A percentile compares a stretch with the other conserved stretches of the same genome.
phyloP scores from a whole-genome alignment of 2,888 invertebrate genomes.

The Portevinia maculata region DNA sequence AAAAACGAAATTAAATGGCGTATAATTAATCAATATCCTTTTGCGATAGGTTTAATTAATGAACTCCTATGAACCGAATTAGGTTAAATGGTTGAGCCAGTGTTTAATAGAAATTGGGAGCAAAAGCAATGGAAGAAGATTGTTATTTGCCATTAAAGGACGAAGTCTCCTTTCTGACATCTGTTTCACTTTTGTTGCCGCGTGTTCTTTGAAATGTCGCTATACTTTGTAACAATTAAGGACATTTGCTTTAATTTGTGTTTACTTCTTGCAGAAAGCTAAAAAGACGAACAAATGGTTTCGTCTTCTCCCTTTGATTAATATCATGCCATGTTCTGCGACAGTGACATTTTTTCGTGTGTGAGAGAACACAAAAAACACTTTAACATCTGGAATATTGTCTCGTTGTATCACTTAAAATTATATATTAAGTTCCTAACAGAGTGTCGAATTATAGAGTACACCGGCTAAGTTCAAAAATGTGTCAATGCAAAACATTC shows the following conservation, averaged over 20 bases:
- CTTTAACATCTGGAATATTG: conserved; percentile 50
- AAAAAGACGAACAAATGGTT: not conserved
- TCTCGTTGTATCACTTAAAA: conserved; percentile 42
- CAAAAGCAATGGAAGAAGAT: conserved; percentile 3
- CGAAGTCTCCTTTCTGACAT: conserved; percentile 12
- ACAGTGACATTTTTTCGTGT: conserved; percentile 51
- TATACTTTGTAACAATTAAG: conserved; percentile 67
- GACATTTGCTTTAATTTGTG: conserved; percentile 54
- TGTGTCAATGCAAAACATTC: conserved; percentile 56
- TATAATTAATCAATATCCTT: conserved; percentile 69
- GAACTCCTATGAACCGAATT: conserved; percentile 31
- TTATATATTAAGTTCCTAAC: conserved; percentile 6
- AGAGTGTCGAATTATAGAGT: conserved; percentile 30
- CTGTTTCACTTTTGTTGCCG: too few species aligned
- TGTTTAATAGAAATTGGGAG: conserved; percentile 29
- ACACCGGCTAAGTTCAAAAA: conserved; percentile 62
- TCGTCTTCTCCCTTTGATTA: conserved; percentile 54
- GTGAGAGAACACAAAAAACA: conserved; percentile 15
- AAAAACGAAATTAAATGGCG: conserved; percentile 65
- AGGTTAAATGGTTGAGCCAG: conserved; percentile 45
- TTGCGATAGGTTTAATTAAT: conserved; percentile 64
- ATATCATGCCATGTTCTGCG: conserved; percentile 50
- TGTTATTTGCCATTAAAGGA: not conserved
- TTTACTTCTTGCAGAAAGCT: conserved; percentile 32
- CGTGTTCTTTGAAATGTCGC: conserved; percentile 8